Percentiles rank a stretch among this genome's conserved stretches.
phyloP scores from a whole-genome alignment of 2,797 vertebrate genomes.

The Ciconia nigra region DNA sequence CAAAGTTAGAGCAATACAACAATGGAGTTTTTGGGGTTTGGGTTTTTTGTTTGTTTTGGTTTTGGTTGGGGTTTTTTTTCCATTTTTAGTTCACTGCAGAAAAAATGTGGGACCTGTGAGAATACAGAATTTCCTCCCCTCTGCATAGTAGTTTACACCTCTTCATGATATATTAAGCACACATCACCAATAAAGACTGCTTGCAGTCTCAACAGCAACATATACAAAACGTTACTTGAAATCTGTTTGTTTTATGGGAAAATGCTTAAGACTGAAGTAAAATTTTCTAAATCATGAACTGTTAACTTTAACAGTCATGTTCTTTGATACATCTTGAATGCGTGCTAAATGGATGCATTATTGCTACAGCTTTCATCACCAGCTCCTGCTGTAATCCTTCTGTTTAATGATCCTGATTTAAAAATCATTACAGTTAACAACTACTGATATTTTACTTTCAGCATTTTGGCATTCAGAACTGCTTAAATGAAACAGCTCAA shows the following conservation, averaged over 20 bases:
- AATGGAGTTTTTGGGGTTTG: not conserved
- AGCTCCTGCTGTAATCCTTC: slow-evolving; percentile 63
- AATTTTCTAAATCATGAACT: slow-evolving; percentile 50
- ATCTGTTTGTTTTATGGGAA: not conserved
- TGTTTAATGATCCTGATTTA: slow-evolving; percentile 70
- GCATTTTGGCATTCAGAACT: slow-evolving; percentile 56
- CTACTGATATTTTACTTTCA: slow-evolving; percentile 65
- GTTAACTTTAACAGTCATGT: slow-evolving; percentile 29
- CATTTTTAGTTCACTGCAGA: not conserved
- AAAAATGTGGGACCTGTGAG: not conserved
- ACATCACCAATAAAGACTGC: not conserved
- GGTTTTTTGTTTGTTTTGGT: too few species aligned
- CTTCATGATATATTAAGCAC: not conserved
- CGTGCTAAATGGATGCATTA: slow-evolving; percentile 20
- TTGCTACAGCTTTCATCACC: slow-evolving; percentile 36
- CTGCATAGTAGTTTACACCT: not conserved
- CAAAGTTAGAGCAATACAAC: not conserved
- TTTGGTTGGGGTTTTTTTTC: not conserved
- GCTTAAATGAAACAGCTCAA: slow-evolving; percentile 67
- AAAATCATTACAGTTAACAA: slow-evolving; percentile 69
- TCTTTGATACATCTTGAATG: slow-evolving; percentile 1
- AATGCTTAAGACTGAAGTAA: slow-evolving; percentile 22
- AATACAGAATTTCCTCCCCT: not conserved
- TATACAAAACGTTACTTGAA: not conserved
- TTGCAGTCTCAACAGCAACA: not conserved